Base-by-base conservation (phyloP, 2,113 vertebrate genomes). In the Tachycineta bicolor region DNA sequence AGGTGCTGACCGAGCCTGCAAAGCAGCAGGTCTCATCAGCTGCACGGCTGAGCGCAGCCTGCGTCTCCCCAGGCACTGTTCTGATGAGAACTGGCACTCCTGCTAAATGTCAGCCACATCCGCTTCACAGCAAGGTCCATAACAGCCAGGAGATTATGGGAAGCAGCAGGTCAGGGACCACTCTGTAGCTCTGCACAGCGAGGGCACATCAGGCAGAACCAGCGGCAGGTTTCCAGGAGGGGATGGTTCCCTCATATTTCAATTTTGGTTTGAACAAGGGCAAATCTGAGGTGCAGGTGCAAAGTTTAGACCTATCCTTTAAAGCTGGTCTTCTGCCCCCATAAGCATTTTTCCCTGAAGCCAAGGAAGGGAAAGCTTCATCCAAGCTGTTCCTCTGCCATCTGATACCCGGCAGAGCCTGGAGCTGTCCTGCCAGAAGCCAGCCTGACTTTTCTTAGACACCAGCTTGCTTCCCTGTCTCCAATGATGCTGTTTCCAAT, bases 101-200 rank as follows among this genome's bases (percentile, higher is more conserved):
- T 47, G 80, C 80, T 93, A 96, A 95, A 97, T 93, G 91, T 94
- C 96, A 97, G 69, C 63, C 83, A 90, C 93, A 81, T 93, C 93
- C 12, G 0, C 80, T 86, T 64, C 3, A 3, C 76, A 89, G 68
- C 71, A 78, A 93, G 68, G 74, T 89, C 93, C n/a, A 0, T 41
- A 59, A 84, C 75, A 81, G 56, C 68, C 77, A 89, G 60, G 55
- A 80, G 60, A 93, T 75, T 50, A 78, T 5, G 19, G 43, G 47
- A 94, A 67, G 83, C 83, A 90, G 70, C 68, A 93, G 50, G 63
- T 89, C 79, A 67, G 59, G 83, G 71, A 60, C 68, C 34, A 19
- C 31, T 19, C 63, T 55, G 25, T 18, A 46, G 34, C 8, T 55
- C 29, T 8, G 21, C 41, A 56, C 17, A n/a, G 65, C 4, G 0